Base-by-base conservation (phyloP, 2,797 vertebrate species). In the Urophycis tenuis region DNA sequence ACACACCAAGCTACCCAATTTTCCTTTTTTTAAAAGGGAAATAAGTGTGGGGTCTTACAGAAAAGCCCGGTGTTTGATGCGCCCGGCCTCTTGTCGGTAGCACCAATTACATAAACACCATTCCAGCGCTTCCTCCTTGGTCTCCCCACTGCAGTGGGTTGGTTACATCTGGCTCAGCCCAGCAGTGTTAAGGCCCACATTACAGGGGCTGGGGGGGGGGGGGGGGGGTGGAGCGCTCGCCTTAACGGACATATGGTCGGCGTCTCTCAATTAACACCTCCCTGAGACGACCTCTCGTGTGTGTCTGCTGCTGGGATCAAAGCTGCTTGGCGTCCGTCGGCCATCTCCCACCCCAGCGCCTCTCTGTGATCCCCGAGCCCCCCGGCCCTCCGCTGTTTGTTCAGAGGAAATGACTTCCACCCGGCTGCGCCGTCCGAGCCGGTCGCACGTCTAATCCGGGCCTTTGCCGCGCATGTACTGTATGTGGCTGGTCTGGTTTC, bases 401-500 rank as follows among this genome's bases (percentile, higher is more conserved):
- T 87, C 83, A 81, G 87, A 81, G 86, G 67, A 89, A 89, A 90
- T 84, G 80, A 91, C 89, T 91, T 93, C 90, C 89, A 86, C 87
- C 84, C 87, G 83, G 41, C 83, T 82, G 85, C 83, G 75, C 83
- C 12, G 83, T 86, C 87, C 70, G 84, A 89, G 80, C 74, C 79
- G 78, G 79, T 86, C 85, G 81, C 82, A 73, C 36, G 41, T 89
- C 84, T 85, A 81, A 85, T 79, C 77, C 36, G 75, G 67, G 30
- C 78, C 73, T 39, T 3, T 53, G 78, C 73, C 31, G 14, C 15
- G 36, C 73, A 7, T 34, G 33, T 34, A 34, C 8, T 11, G 41
- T 49, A 11, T 67, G 60, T 29, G 25, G 60, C 25, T 29, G 60
- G 60, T 25, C 15, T n/a, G 60, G n/a, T 67, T 67, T 67, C 11